A percentile compares a stretch with the other conserved stretches of the same genome.
Conservation (phyloP, 92 coral and sea anemone species). For the Porites lobata region DNA sequence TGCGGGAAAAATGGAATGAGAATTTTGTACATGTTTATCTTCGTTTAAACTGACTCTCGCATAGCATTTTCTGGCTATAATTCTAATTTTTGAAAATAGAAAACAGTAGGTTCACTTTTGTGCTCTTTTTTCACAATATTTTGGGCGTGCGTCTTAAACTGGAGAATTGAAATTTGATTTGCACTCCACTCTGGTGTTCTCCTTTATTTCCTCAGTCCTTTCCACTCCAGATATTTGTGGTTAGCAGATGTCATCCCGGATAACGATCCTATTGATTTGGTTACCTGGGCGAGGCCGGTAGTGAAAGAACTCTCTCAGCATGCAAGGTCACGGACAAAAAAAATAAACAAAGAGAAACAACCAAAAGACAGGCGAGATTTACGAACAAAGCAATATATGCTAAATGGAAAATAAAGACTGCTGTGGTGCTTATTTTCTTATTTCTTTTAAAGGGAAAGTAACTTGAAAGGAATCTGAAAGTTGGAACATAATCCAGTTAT, state of each 20-base stretch:
- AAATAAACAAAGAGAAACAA: background rate
- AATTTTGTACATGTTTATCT: background rate
- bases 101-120: no score
- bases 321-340: background rate
- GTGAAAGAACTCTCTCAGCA: background rate
- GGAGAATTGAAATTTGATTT: no score
- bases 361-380: background rate
- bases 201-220: background rate
- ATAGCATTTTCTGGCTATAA: background rate
- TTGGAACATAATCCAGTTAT: background rate
- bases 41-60: background rate
- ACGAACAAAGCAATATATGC: background rate
- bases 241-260: background rate
- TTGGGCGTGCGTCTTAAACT: no score
- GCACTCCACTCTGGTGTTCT: background rate
- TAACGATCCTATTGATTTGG: background rate
- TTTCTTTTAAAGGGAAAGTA: background rate
- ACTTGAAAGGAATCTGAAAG: background rate
- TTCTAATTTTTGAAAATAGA: no score
- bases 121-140: no score
- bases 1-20: background rate
- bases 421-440: background rate
- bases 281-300: background rate
- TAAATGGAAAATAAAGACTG: no score
- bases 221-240: conserved; percentile 15